Percentiles rank a stretch among this genome's conserved stretches.
phyloP scores from a whole-genome alignment of 2,797 vertebrate genomes.

The Rhabdophis nuchalis region DNA sequence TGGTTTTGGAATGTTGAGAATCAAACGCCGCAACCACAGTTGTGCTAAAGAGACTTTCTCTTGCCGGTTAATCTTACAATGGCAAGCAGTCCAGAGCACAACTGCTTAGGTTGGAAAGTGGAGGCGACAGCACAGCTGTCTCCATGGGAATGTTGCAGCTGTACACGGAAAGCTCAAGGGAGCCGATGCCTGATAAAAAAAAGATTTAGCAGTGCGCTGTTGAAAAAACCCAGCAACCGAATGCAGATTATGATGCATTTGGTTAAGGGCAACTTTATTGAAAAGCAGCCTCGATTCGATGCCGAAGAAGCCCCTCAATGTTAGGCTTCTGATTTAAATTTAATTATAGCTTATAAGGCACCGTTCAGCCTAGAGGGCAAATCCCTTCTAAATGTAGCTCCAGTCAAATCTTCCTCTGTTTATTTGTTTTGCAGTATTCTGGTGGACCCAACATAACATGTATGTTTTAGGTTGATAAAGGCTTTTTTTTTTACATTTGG shows the following conservation, averaged over 20 bases:
- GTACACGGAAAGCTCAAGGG: neutral
- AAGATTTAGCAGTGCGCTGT: neutral
- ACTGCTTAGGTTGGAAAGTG: neutral
- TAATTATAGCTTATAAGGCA: neutral
- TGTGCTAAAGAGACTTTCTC: neutral
- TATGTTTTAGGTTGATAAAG: neutral
- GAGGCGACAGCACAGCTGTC: neutral
- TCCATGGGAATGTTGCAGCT: neutral
- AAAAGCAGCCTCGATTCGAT: neutral
- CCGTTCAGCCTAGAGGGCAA: neutral
- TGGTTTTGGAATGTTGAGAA: neutral
- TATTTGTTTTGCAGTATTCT: neutral
- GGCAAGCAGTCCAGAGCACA: neutral
- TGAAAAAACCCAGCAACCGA: too few species aligned
- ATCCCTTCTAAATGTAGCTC: neutral
- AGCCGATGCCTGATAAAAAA: neutral
- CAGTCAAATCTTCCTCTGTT: neutral
- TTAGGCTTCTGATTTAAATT: neutral
- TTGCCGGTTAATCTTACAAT: neutral
- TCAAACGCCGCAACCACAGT: neutral
- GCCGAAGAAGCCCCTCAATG: neutral
- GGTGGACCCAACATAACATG: neutral
- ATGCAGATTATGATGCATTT: neutral
- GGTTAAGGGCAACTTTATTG: neutral
- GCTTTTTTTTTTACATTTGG: neutral